These are phyloP conservation scores for Uloborus plumipes DNA, from an alignment of 2,888 invertebrate species.

Conservation along the genomic window DNA sequence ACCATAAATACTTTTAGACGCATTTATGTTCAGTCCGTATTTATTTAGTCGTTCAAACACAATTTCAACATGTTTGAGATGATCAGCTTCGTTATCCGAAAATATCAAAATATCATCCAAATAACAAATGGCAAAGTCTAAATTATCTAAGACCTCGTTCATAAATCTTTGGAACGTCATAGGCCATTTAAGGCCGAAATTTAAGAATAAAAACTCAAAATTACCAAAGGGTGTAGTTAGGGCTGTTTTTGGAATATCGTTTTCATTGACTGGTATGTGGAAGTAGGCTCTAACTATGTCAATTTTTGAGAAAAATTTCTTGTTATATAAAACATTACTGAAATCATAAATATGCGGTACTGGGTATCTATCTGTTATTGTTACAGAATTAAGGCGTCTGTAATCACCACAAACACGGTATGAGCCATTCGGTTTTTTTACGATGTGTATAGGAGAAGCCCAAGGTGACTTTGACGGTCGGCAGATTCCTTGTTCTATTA, in stretches of 20 bases:
- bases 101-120: slow-evolving; percentile 2
- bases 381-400: background rate
- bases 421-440: too few relatives aligned
- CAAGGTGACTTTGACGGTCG: too few relatives aligned
- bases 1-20: background rate
- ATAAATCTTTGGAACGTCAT: background rate
- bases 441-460: too few relatives aligned
- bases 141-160: background rate
- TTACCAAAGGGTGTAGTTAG: background rate
- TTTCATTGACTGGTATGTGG: background rate
- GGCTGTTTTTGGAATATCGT: background rate
- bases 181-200: background rate
- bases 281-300: background rate
- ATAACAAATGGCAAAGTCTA: background rate
- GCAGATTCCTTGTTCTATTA: too few relatives aligned
- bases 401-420: background rate
- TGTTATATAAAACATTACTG: background rate
- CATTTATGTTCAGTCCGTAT: background rate
- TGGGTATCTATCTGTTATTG: background rate
- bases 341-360: background rate
- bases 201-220: background rate
- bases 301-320: background rate
- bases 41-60: slow-evolving; percentile 2
- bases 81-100: background rate
- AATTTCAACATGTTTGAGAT: background rate